Evolutionary conservation across 2,113 vertebrate species (phyloP), one percentile per base, ranked within the genome.

Genomic region (Myodes glareolus): DNA sequence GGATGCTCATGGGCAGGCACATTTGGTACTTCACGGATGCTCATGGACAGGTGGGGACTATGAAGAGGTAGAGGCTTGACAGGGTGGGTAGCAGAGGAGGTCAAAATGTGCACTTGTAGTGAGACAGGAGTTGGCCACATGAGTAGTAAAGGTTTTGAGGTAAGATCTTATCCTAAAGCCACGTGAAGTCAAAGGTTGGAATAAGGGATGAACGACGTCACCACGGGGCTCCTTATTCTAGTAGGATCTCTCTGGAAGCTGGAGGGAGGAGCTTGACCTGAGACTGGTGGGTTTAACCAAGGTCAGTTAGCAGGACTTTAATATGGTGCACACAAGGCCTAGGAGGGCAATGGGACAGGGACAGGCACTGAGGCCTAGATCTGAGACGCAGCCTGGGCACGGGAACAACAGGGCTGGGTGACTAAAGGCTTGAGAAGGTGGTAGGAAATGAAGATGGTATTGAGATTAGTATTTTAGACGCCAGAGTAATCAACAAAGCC

Each of bases 381-480:
- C 50, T 45, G 33, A 81, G 78, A 93, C 67, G 50, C 45, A 50
- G 65, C 9, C 7, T 39, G 61, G 29, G 23, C 10, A 33, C 29
- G 63, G 33, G 19, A 94, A 68, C 92, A 58, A n/a, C 2, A n/a
- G 77, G 9, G 7, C 81, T 85, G 31, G 72, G 10, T 84, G 95
- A 96, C 21, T 97, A 45, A 92, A 50, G 47, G 31, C 61, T 58
- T 92, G 42, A 93, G 39, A 47, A 91, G 55, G 67, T 86, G 75
- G 91, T 36, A 45, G 88, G 95, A 82, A 63, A 12, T 29, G 61
- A 78, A 58, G 82, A 88, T 87, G 75, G 50, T 6, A 47, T 88
- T 61, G 78, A 80, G 85, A 50, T 76, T 92, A 86, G 94, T 72
- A 31, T n/a, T 94, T 92, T 91, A 91, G 90, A 90, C 97, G 67